Base-by-base conservation (phyloP, 2,888 invertebrate species). In the Nephrocerus scutellatus region DNA sequence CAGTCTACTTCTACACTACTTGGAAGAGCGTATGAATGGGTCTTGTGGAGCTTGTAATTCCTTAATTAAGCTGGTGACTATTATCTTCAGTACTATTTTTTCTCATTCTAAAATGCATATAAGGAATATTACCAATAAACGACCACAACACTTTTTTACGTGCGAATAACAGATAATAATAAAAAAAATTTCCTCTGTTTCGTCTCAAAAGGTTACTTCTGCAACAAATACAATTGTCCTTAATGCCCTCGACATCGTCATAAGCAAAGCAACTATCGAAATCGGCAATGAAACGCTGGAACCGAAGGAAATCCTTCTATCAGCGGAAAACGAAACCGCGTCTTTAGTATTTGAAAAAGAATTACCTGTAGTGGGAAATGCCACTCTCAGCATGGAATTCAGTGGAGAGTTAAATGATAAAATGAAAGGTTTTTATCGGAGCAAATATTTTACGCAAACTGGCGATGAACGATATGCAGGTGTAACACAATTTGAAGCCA, bases 371-470 rank as follows among this genome's bases (percentile, higher is more conserved):
- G 79, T 80, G 18, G 71, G 73, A 2, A 74, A 73, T 38, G 73
- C 70, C 22, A 51, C 49, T 2, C 68, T 93, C 36, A 68, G 70
- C 41, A 73, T 92, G 54, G 74, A 76, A 44, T 95, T 90, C 62
- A 77, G 76, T n/a, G 92, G 92, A 7, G 81, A 81, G 59, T 76
- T 95, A 36, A 90, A 89, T 63, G 89, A 92, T 60, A 88, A 88
- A 67, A 87, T 93, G 86, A 88, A 85, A 66, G 93, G 95, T n/a
- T 82, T 93, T 49, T 95, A 93, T 69, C 79, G 91, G 35, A 90
- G 87, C 70, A 90, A 89, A 72, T 91, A 90, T 66, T 64, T 75
- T 48, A 78, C 79, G 40, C 72, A 80, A 16, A 68, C 73, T 34
- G 90, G 89, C 8, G 83, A 84, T 49, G 84, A 84, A 59, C 76